Evolutionary conservation across 2,113 vertebrate species (phyloP), one percentile per base, ranked within the genome.

Genomic region (Apistogramma diplotaenia): DNA sequence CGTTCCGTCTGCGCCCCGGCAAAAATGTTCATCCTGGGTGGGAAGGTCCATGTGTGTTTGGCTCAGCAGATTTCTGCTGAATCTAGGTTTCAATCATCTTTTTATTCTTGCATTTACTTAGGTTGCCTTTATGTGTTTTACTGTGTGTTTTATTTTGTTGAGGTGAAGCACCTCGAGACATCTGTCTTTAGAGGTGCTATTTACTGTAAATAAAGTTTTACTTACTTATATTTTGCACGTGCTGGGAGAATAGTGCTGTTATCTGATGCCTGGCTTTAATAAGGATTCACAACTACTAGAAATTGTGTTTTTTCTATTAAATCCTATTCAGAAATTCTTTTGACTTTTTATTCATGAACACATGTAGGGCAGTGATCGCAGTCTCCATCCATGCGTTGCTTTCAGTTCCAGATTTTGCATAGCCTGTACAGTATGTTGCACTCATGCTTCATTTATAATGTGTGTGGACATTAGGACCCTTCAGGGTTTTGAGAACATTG

Each of bases 21-120:
- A 1, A 70, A 70, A 70, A 70, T 70, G 65, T 70, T 70, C 18
- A 3, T 51, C 65, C 2, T 74, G 65, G 90, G 85, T 93, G 21
- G 86, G 90, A 0, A 86, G 65, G 6, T 92, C 88, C 3, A 87
- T 31, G 70, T 92, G 76, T 90, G 71, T 76, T 85, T 0, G 92
- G 56, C 91, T 94, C 18, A 85, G 93, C 18, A 43, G 90, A 83
- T 96, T 94, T 86, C 92, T 87, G 87, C 93, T 51, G 43, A 8
- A 49, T 70, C 25, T 70, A 31, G 4, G 3, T 70, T 51, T 25
- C 31, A n/a, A n/a, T n/a, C n/a, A n/a, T n/a, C n/a, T n/a, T n/a
- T n/a, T n/a, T n/a, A n/a, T n/a, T n/a, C n/a, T n/a, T n/a, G n/a
- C n/a, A n/a, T n/a, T n/a, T n/a, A n/a, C n/a, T n/a, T n/a, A n/a